These are phyloP conservation scores for Tetanocera ferruginea DNA, from an alignment of 2,888 invertebrate genomes.

Conservation along the genomic window DNA sequence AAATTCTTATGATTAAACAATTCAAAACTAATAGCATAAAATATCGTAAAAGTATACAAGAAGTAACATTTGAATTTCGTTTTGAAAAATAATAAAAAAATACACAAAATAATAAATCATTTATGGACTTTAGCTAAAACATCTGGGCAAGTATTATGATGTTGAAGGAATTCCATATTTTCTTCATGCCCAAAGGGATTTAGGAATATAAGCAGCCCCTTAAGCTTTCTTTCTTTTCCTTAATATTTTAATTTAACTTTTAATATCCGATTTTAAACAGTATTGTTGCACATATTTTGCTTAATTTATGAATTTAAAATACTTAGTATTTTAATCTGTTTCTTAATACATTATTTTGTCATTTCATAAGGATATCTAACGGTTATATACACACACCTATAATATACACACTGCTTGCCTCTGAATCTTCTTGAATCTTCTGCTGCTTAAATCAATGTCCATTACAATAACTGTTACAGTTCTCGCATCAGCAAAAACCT, in stretches of 20 bases:
- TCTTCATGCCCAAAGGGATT: too few relatives aligned
- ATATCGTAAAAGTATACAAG: not conserved
- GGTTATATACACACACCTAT: not conserved
- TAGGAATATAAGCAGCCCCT: too few relatives aligned
- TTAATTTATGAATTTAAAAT: not conserved
- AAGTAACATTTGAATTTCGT: not conserved
- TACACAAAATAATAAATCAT: too few relatives aligned
- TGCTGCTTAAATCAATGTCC: not conserved
- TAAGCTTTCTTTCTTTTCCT: too few relatives aligned
- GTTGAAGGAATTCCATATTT: too few relatives aligned
- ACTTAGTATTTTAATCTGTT: not conserved
- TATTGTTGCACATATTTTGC: slow-evolving; percentile 22
- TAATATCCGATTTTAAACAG: not conserved
- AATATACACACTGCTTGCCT: slow-evolving; percentile 12
- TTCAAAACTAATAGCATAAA: slow-evolving; percentile 10
- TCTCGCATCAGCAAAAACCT: slow-evolving; percentile 77
- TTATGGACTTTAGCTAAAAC: too few relatives aligned
- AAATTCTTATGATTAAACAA: slow-evolving; percentile 15
- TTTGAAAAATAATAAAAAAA: not conserved
- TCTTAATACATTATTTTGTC: not conserved
- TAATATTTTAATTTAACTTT: not conserved
- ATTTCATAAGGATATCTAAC: not conserved
- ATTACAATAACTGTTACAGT: too few relatives aligned
- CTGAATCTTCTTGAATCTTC: not conserved
- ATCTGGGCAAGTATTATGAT: too few relatives aligned